Evolutionary conservation across 2,888 invertebrate genomes (phyloP), one percentile per base, ranked within the genome.

Genomic region (Platycheirus albimanus): DNA sequence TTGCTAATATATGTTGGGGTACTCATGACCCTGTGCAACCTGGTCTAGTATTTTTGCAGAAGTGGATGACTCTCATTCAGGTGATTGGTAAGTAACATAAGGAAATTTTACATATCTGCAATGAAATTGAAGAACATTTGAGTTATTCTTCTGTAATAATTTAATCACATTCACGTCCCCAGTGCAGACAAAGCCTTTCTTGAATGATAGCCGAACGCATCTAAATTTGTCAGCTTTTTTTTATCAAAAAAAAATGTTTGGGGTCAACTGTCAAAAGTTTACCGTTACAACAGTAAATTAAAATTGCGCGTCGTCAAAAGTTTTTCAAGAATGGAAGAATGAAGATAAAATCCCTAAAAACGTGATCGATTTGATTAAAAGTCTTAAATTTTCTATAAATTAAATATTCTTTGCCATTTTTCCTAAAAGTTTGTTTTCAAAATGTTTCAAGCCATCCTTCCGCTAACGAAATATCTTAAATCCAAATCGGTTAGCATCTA

Each of bases 401-500:
- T 8, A 33, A 4, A 33, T 11, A 49, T 20, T 8, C 17, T 38
- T 1, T 36, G n/a, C 10, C 3, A 36, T 36, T 20, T 61, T n/a
- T n/a, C n/a, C 38, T 15, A 17, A 41, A 36, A 51, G 13, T 17
- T n/a, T n/a, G 15, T 17, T n/a, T 24, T 7, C 6, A 78, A 94
- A 87, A 92, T 95, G 86, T 93, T 95, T 86, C 92, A 93, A 88
- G 94, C 94, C 45, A 93, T 95, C 84, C 93, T 93, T 88, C 92
- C 93, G 38, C 92, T 95, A 81, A 88, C 89, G 0, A 90, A 90
- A 79, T 90, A 90, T 66, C 90, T 95, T 20, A 95, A 95, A 89
- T 91, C 93, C 49, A 94, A 94, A 85, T 92, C 93, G 78, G 93
- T 94, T 69, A 93, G 93, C 87, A 95, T 94, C n/a, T 96, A 96